Percentiles rank a stretch among this genome's conserved stretches.
phyloP scores from a whole-genome alignment of 2,888 invertebrate species.

The Polyommatus icarus region DNA sequence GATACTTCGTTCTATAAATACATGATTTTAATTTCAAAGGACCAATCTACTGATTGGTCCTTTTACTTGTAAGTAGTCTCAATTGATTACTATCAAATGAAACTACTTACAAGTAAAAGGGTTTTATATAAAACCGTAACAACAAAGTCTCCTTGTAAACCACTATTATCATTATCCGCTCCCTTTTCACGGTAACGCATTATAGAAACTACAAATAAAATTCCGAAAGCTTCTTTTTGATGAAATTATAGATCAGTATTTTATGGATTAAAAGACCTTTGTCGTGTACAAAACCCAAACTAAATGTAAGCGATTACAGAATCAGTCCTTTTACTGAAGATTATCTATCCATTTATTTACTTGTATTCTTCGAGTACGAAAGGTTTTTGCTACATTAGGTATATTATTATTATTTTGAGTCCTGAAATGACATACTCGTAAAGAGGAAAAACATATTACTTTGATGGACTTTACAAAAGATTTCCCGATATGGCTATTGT shows the following conservation, averaged over 20 bases:
- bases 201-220: slow-evolving; percentile 9
- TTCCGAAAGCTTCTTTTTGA: neutral
- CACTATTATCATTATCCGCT: slow-evolving; percentile 8
- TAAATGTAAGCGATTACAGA: neutral
- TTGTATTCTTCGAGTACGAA: neutral
- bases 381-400: neutral
- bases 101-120: neutral
- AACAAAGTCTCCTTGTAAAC: neutral
- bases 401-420: neutral
- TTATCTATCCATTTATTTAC: slow-evolving; percentile 1
- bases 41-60: no score
- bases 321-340: slow-evolving; percentile 9
- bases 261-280: slow-evolving; percentile 14
- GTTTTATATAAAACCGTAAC: neutral
- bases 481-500: neutral
- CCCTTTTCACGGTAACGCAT: neutral
- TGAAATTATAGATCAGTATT: slow-evolving; percentile 2
- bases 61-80: no score
- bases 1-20: no score
- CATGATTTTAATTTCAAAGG: neutral
- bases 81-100: no score
- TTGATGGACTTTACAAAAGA: neutral
- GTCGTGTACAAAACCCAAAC: slow-evolving; percentile 6
- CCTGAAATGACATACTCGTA: neutral
- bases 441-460: neutral